Evolutionary conservation across 1,140 invertebrate genomes (phyloP).

Genomic region (Drosophila erecta): DNA sequence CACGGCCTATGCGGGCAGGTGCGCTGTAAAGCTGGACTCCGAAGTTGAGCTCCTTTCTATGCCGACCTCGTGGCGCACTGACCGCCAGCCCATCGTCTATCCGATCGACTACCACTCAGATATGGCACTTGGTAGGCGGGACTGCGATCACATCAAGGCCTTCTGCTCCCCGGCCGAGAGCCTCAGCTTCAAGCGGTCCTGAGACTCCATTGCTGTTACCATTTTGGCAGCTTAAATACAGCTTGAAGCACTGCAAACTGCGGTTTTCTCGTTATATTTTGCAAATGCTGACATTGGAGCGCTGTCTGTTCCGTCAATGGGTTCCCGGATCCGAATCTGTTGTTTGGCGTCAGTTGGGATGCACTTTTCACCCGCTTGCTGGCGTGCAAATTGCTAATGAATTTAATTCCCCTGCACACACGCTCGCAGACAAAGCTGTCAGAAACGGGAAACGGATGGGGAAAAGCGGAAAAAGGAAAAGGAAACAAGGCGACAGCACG

Average conservation of each 20-base stretch:
- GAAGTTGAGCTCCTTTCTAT: neutral
- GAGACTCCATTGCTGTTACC: neutral
- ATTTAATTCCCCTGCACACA: conserved; percentile 38
- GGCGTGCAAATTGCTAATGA: conserved; percentile 48
- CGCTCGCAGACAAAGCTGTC: neutral
- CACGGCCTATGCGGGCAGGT: conserved; percentile 23
- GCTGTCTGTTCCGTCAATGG: conserved; percentile 1
- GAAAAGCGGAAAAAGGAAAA: neutral
- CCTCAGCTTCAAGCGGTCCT: conserved; percentile 7
- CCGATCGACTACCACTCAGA: conserved; percentile 7
- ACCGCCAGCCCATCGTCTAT: conserved; percentile 58
- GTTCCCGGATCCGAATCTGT: conserved; percentile 6
- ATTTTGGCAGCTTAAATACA: conserved; percentile 3
- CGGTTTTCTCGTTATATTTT: no score
- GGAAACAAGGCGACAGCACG: conserved; percentile 28
- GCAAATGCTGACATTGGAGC: neutral
- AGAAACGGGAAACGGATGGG: neutral
- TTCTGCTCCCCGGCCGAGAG: neutral
- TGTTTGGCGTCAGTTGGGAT: conserved; percentile 11
- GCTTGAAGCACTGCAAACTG: neutral
- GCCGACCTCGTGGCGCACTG: conserved; percentile 26
- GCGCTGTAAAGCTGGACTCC: conserved; percentile 32
- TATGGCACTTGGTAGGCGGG: conserved; percentile 7
- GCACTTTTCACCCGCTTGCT: conserved; percentile 25
- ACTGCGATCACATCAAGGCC: conserved; percentile 7